phyloP scores from a whole-genome alignment of 2,113 vertebrate genomes.

The Verasper variegatus region DNA sequence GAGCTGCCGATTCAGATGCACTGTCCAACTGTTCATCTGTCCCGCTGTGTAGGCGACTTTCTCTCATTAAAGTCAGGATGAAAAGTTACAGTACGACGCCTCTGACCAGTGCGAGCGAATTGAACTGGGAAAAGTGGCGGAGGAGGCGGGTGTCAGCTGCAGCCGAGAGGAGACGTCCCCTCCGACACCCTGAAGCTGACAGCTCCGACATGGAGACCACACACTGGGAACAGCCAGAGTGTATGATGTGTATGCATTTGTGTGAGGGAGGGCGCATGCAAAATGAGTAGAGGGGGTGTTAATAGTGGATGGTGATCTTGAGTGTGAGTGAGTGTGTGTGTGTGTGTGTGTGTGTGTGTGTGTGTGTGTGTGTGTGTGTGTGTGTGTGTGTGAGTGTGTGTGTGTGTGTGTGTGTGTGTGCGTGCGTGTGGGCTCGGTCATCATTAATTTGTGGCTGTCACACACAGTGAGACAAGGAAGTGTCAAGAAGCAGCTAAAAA shows the following conservation, averaged over 20 bases:
- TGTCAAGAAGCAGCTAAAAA: conserved; percentile 5
- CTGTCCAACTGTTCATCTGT: background rate
- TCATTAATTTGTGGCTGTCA: conserved; percentile 8
- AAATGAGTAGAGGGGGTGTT: background rate
- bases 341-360: background rate
- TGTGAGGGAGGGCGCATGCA: background rate
- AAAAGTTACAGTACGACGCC: background rate
- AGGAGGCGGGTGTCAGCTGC: conserved; percentile 63
- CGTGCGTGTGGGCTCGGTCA: conserved; percentile 7
- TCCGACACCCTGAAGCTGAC: conserved; percentile 61
- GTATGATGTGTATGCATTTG: background rate
- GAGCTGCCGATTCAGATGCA: background rate
- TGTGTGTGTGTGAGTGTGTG: conserved; percentile 2
- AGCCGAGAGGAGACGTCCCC: conserved; percentile 39
- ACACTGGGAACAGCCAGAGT: background rate
- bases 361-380: conserved; percentile 4
- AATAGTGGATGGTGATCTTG: background rate
- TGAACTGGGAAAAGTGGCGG: background rate
- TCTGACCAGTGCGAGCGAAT: background rate
- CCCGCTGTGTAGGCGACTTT: background rate
- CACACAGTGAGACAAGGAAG: background rate
- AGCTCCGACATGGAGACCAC: conserved; percentile 32
- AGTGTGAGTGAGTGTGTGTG: background rate
- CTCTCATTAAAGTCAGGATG: background rate
- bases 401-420: conserved; percentile 4